Conservation (phyloP, 2,113 vertebrate species). For the Barbus barbus region DNA sequence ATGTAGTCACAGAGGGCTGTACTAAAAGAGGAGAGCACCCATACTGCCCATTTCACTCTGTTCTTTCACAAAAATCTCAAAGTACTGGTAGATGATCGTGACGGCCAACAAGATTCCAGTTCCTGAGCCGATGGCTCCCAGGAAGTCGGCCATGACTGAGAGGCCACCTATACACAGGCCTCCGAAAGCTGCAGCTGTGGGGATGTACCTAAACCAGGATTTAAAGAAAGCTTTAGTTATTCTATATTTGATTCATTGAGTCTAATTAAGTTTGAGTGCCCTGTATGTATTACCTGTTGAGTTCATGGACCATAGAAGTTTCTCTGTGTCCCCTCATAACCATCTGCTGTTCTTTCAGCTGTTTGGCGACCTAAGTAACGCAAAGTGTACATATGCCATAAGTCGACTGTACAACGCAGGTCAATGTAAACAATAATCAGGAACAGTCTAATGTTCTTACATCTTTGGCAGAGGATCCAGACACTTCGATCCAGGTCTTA, state of each 20-base stretch:
- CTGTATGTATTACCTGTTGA: slow-evolving; percentile 88
- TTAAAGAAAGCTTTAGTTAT: not conserved
- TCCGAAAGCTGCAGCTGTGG: slow-evolving; percentile 95
- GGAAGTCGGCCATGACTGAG: slow-evolving; percentile 95
- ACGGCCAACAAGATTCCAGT: slow-evolving; percentile 96
- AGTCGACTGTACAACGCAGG: not conserved
- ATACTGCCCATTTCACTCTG: slow-evolving; percentile 98
- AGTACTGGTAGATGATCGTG: slow-evolving; percentile 99
- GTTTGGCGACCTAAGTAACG: slow-evolving; percentile 87
- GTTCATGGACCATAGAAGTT: slow-evolving; percentile 98
- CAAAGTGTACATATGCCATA: not conserved
- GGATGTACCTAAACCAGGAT: slow-evolving; percentile 87
- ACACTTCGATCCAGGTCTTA: slow-evolving; percentile 99
- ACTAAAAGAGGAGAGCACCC: slow-evolving; percentile 96
- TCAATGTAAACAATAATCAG: not conserved
- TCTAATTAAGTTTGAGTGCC: not conserved
- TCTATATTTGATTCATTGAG: not conserved
- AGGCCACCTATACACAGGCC: slow-evolving; percentile 96
- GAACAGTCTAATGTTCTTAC: slow-evolving; percentile 64
- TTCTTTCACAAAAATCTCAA: slow-evolving; percentile 99
- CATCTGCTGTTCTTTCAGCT: slow-evolving; percentile 94
- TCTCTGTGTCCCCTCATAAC: slow-evolving; percentile 97
- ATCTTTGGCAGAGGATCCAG: slow-evolving; percentile 98
- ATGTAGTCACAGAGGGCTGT: not conserved
- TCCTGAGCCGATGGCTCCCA: slow-evolving; percentile 96